Evolutionary conservation across 1,140 invertebrate species (phyloP), one percentile per base, ranked within the genome.

Genomic region (Metopolophium dirhodum): DNA sequence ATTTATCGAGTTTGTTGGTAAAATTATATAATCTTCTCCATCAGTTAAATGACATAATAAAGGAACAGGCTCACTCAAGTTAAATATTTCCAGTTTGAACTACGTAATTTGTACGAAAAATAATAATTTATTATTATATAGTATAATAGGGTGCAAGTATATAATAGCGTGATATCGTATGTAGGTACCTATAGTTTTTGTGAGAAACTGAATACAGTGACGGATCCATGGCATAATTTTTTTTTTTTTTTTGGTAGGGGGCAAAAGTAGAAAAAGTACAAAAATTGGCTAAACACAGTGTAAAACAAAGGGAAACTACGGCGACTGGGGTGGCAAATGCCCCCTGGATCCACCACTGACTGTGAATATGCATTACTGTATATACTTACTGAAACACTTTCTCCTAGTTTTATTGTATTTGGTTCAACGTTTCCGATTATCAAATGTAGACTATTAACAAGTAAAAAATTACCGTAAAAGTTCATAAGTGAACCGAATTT

Each of bases 401-500:
- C 91, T 86, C 91, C 91, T 22, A 85, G 51, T 93, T 51, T 85
- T 54, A 93, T 93, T 47, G n/a, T 41, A 57, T 30, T 93, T 86
- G 91, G 91, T 86, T 93, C 91, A 45, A 93, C 49, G 45, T 93
- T 86, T 93, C 35, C 68, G 37, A 93, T 51, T 45, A 86, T 51
- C 37, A 93, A 93, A 57, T 93, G 82, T 57, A 93, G 57, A 83
- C 91, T 93, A 57, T 93, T 93, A n/a, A 93, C 91, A 57, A 93
- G 91, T 93, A 93, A 45, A 57, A 93, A 93, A 61, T 93, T 93
- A 77, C 91, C 91, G 86, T 85, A 37, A 14, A 93, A 93, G 23
- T 86, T 93, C 30, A 83, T 35, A 47, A 82, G n/a, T 11, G 91
- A 35, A 51, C n/a, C 47, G 18, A 54, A 85, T 54, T 85, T 86